These are phyloP conservation scores for Plectrocnemia conspersa DNA, from an alignment of 1,140 invertebrate genomes.

Conservation along the genomic window DNA sequence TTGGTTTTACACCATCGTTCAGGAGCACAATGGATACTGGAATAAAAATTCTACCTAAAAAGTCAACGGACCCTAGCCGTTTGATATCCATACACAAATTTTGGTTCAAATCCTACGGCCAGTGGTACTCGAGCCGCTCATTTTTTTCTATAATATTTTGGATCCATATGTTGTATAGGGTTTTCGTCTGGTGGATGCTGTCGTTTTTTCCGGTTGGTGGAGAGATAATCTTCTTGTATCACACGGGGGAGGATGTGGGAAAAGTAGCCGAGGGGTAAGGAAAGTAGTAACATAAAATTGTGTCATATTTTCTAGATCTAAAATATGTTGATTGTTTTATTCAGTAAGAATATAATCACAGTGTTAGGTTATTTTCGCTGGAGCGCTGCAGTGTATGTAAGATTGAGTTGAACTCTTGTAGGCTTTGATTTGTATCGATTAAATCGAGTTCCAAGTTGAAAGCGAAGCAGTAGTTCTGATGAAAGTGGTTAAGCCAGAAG, in stretches of 20 bases:
- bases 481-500: too few relatives aligned
- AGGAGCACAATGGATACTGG: too few relatives aligned
- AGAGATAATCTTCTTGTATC: conserved; percentile 45
- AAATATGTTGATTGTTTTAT: conserved; percentile 27
- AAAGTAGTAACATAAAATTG: too few relatives aligned
- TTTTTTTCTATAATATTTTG: conserved; percentile 39
- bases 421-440: too few relatives aligned
- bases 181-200: conserved; percentile 44
- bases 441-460: too few relatives aligned
- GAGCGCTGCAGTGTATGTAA: too few relatives aligned
- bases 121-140: conserved; percentile 45
- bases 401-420: too few relatives aligned
- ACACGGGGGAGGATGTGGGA: conserved; percentile 44
- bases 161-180: conserved; percentile 41
- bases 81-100: conserved; percentile 48
- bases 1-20: too few relatives aligned
- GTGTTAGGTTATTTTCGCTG: too few relatives aligned
- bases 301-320: conserved; percentile 25
- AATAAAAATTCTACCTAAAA: too few relatives aligned
- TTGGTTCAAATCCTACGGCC: conserved; percentile 49
- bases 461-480: too few relatives aligned
- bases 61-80: conserved; percentile 38
- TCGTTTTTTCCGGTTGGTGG: conserved; percentile 47
- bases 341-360: conserved; percentile 16
- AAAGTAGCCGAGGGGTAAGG: conserved; percentile 48